A percentile compares a stretch with the other conserved stretches of the same genome.
These are phyloP conservation scores for Nemapogon koenigi DNA, from an alignment of 2,888 invertebrate genomes.

Conservation along the genomic window DNA sequence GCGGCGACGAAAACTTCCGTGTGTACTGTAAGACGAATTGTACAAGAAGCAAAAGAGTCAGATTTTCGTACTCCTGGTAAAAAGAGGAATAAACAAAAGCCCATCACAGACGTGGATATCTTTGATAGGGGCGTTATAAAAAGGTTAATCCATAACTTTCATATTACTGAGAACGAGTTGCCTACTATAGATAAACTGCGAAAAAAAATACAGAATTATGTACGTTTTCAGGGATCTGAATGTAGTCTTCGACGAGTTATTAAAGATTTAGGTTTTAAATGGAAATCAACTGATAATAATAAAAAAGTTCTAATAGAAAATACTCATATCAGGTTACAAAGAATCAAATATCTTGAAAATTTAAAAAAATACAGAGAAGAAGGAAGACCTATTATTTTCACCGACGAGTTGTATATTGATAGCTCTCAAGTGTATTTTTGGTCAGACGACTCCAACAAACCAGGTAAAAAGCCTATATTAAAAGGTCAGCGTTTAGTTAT, in stretches of 20 bases:
- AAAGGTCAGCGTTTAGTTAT: slow-evolving; percentile 19
- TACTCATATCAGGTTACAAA: slow-evolving; percentile 11
- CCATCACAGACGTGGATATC: slow-evolving; percentile 6
- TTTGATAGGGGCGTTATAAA: slow-evolving; percentile 11
- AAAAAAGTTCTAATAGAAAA: slow-evolving; percentile 12
- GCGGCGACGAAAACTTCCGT: slow-evolving; percentile 6
- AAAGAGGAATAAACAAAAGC: slow-evolving; percentile 9
- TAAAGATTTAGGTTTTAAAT: slow-evolving; percentile 10
- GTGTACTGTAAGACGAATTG: slow-evolving; percentile 8
- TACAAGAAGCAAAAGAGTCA: slow-evolving; percentile 8
- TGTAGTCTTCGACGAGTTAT: slow-evolving; percentile 6
- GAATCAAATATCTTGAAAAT: slow-evolving; percentile 14
- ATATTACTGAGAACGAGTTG: slow-evolving; percentile 12
- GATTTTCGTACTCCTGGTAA: slow-evolving; percentile 9
- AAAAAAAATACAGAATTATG: slow-evolving; percentile 7
- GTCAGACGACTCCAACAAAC: slow-evolving; percentile 14
- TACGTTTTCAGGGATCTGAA: slow-evolving; percentile 10
- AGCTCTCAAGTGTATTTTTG: slow-evolving; percentile 14
- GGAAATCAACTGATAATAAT: slow-evolving; percentile 12
- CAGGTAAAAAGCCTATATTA: slow-evolving; percentile 16
- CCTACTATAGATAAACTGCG: slow-evolving; percentile 11
- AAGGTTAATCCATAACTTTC: slow-evolving; percentile 12
- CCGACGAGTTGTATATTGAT: slow-evolving; percentile 16
- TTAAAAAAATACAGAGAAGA: slow-evolving; percentile 13
- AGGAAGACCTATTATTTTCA: slow-evolving; percentile 15